Evolutionary conservation across 2,113 vertebrate genomes (phyloP).

Genomic region (Ahaetulla prasina): DNA sequence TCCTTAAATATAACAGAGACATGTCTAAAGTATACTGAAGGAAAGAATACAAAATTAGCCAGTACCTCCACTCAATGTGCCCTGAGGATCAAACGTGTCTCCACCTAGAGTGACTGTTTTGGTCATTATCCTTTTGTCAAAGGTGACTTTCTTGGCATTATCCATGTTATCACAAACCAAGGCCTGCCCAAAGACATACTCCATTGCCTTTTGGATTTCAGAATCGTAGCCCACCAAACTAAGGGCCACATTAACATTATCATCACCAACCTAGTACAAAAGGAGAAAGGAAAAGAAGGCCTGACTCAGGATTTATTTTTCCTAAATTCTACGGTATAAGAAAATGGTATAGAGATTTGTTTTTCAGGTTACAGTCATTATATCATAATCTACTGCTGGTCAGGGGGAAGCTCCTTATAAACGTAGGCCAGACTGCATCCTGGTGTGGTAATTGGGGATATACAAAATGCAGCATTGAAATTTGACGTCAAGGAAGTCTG

Average conservation of each 20-base stretch:
- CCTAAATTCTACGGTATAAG: neutral
- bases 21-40: neutral
- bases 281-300: neutral
- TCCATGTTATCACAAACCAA: constrained; percentile 86
- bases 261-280: constrained; percentile 72
- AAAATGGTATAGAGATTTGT: neutral
- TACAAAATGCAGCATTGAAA: neutral
- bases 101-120: constrained; percentile 90
- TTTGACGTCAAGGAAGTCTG: neutral
- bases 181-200: constrained; percentile 91
- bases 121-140: constrained; percentile 85
- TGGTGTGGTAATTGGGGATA: neutral
- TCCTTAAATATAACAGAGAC: neutral
- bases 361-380: neutral
- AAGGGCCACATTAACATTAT: constrained; percentile 82
- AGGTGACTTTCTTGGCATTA: constrained; percentile 90
- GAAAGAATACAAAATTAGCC: neutral
- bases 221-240: constrained; percentile 79
- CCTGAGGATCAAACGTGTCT: constrained; percentile 91
- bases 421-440: neutral
- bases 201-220: constrained; percentile 92
- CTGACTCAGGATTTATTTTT: neutral
- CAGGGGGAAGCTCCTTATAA: neutral
- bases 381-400: neutral
- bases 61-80: constrained; percentile 90